Percentiles rank a stretch among this genome's conserved stretches.
Evolutionary conservation across 2,113 vertebrate species (phyloP).

Genomic region (Leptosomus discolor): DNA sequence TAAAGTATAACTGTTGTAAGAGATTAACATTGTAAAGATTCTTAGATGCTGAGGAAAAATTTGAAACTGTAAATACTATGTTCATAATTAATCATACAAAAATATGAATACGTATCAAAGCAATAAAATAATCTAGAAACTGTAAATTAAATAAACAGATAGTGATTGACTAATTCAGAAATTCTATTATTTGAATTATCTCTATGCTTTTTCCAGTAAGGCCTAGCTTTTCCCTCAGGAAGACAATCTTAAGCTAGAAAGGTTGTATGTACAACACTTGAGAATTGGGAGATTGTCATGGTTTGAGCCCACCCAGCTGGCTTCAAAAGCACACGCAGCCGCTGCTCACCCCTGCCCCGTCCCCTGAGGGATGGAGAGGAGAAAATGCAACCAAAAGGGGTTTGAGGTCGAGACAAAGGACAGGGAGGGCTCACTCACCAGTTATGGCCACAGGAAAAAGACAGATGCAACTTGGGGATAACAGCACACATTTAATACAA

Average conservation of each 20-base stretch:
- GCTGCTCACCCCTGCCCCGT: no score
- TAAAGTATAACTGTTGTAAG: not conserved
- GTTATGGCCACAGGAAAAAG: no score
- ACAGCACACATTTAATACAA: no score
- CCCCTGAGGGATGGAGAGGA: no score
- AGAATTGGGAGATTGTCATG: not conserved
- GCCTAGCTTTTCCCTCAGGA: not conserved
- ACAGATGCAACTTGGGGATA: no score
- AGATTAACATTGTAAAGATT: not conserved
- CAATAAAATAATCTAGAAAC: not conserved
- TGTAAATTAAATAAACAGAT: not conserved
- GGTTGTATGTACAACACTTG: accelerated
- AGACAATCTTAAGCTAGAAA: not conserved
- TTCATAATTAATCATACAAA: not conserved
- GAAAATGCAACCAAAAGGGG: no score
- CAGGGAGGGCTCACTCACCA: no score
- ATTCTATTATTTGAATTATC: not conserved
- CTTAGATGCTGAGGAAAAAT: not conserved
- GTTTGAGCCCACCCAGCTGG: no score
- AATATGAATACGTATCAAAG: not conserved
- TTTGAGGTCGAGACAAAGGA: no score
- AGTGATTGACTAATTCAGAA: not conserved
- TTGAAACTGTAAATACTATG: not conserved
- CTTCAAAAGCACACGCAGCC: no score
- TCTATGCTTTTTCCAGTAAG: not conserved